Conservation (phyloP, 2,888 invertebrate genomes). For the Spialia ferax region DNA sequence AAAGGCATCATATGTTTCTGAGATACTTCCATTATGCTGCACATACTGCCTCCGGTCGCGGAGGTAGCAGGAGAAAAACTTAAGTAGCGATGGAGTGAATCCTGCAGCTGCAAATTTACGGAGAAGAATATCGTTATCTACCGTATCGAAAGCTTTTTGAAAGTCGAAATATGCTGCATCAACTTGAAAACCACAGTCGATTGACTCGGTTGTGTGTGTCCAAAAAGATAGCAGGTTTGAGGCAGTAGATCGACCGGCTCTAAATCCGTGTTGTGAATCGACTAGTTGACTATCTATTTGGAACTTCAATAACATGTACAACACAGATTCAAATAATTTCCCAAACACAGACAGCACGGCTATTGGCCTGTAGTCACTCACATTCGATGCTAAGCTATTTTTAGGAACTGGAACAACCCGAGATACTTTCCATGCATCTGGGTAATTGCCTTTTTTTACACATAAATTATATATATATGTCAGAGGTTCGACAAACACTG, state of each 20-base stretch:
- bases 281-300: not conserved
- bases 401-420: conserved; percentile 2
- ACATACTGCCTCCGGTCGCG: conserved; percentile 5
- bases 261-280: conserved; percentile 3
- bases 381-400: not conserved
- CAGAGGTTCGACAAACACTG: no score
- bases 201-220: not conserved
- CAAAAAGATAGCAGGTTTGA: conserved; percentile 3
- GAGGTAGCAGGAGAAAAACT: conserved; percentile 5
- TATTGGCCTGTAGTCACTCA: not conserved
- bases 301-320: not conserved
- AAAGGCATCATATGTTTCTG: not conserved
- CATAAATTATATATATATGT: not conserved
- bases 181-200: not conserved
- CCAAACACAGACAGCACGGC: conserved; percentile 6
- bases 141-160: conserved; percentile 17
- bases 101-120: not conserved
- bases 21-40: not conserved
- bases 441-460: not conserved
- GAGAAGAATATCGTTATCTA: conserved; percentile 1
- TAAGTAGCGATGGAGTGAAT: not conserved
- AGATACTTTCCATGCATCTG: not conserved
- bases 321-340: conserved; percentile 1
- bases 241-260: not conserved
- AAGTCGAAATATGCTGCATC: conserved; percentile 13